Evolutionary conservation across 2,797 vertebrate genomes (phyloP), one percentile per base, ranked within the genome.

Genomic region (Valencia hispanica): DNA sequence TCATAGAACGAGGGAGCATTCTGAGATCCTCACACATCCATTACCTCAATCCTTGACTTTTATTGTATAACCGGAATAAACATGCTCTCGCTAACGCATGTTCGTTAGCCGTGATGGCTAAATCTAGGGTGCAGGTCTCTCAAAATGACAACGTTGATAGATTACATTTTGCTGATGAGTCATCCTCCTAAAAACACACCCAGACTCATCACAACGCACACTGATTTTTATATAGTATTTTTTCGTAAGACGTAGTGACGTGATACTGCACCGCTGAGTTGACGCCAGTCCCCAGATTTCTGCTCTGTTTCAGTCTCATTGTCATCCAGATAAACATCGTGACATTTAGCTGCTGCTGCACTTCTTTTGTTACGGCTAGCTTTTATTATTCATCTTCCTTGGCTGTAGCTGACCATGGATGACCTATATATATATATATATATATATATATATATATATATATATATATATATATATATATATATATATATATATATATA

Each of bases 281-380:
- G 43, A 76, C 84, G 86, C 84, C 83, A 36, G 68, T 39, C 45
- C 70, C 74, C 20, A 87, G 91, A 87, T 89, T 88, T 87, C 86
- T 75, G 74, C 77, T 83, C 68, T 73, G 81, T 85, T 88, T 89
- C 81, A 79, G 78, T 77, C 88, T 88, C 85, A 84, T 88, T 93
- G 92, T 94, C 92, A 89, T 88, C 91, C 86, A 65, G 84, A 90
- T 88, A 91, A 91, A 87, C 79, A 77, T 79, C 68, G 79, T 84
- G 91, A 92, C 90, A 90, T 95, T 95, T 92, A 92, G 94, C 93
- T 90, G 91, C 81, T 88, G 82, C 94, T 91, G 94, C 94, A 94
- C 80, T 94, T 95, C 94, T 92, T 94, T 95, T 95, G 95, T 96
- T 88, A 75, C 89, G 66, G 75, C 78, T 27, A 68, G 88, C 86